Conservation (phyloP, 2,113 vertebrate species). For the Pyrgilauda ruficollis region DNA sequence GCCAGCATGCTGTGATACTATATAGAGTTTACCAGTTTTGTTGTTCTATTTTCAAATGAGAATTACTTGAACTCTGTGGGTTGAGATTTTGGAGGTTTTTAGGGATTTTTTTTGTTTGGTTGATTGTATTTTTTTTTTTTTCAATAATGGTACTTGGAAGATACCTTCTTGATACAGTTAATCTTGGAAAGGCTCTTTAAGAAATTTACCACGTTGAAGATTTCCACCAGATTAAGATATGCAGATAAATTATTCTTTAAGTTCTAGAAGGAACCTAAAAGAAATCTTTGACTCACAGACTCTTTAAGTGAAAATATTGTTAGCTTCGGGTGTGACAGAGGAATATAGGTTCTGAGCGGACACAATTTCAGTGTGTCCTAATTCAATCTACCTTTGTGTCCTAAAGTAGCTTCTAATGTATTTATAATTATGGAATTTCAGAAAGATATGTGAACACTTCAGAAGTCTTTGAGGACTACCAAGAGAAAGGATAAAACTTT, state of each 20-base stretch:
- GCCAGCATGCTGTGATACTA: background rate
- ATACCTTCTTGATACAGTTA: background rate
- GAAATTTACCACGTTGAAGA: background rate
- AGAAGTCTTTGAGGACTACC: background rate
- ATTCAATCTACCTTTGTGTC: background rate
- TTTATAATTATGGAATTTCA: background rate
- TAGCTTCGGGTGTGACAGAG: background rate
- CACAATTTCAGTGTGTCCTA: background rate
- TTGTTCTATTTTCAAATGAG: background rate
- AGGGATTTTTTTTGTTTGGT: no score
- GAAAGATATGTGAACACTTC: background rate
- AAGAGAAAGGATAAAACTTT: background rate
- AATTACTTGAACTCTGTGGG: background rate
- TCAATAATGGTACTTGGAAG: background rate
- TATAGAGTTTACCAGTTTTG: background rate
- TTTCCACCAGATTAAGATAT: background rate
- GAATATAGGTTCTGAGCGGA: background rate
- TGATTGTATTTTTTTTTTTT: background rate
- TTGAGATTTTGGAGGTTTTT: fast-evolving
- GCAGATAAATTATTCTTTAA: background rate
- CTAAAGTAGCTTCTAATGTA: background rate
- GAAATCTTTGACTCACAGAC: background rate
- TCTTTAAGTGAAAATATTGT: background rate
- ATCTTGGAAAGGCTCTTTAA: background rate
- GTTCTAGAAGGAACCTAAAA: background rate